A percentile compares a stretch with the other conserved stretches of the same genome.
Evolutionary conservation across 92 coral and sea anemone species (phyloP).

Genomic region (Epizoanthus stellaris): DNA sequence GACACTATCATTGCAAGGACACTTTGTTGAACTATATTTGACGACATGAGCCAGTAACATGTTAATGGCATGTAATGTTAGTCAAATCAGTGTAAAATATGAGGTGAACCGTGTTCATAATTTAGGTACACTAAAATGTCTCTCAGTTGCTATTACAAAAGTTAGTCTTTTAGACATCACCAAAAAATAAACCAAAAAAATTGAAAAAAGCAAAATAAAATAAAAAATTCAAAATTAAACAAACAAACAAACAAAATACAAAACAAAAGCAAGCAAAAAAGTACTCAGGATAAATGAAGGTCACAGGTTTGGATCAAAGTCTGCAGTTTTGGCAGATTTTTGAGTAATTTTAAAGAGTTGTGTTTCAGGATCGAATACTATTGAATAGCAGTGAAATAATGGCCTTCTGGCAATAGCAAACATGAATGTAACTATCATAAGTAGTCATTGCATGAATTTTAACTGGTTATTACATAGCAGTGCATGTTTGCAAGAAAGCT

Average conservation of each 20-base stretch:
- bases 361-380: background rate
- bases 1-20: too few species aligned
- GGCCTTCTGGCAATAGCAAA: background rate
- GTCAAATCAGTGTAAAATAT: background rate
- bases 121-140: background rate
- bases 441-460: background rate
- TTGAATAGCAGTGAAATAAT: background rate
- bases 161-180: background rate
- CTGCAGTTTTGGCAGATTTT: background rate
- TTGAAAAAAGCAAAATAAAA: background rate
- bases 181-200: background rate
- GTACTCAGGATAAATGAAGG: conserved; percentile 44
- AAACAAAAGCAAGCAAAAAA: conserved; percentile 47
- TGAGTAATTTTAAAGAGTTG: background rate
- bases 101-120: background rate
- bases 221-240: conserved; percentile 9
- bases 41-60: background rate
- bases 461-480: too few species aligned
- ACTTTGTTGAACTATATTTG: background rate
- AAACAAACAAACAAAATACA: conserved; percentile 38
- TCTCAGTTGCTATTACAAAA: background rate
- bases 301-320: conserved; percentile 4
- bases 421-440: background rate
- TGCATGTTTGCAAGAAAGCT: too few species aligned
- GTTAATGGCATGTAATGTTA: background rate